phyloP scores from a whole-genome alignment of 2,113 vertebrate species.

The Dromaius novaehollandiae region DNA sequence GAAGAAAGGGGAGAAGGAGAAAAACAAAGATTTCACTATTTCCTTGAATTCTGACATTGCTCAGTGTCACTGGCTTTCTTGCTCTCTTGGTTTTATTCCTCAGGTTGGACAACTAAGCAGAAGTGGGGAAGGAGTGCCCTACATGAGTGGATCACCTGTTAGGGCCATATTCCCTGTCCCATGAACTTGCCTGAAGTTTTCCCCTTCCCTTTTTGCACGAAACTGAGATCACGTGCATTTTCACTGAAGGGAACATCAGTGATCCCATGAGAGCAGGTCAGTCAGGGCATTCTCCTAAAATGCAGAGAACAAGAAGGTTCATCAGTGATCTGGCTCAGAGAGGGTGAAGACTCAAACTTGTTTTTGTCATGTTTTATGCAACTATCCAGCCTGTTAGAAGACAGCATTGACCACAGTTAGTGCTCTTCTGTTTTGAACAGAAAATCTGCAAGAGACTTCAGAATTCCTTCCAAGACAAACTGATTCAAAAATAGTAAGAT shows the following conservation, averaged over 20 bases:
- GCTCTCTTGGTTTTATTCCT: neutral
- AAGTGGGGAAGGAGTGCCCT: neutral
- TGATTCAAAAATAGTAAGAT: neutral
- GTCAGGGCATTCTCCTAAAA: neutral
- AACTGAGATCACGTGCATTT: neutral
- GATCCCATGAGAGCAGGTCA: neutral
- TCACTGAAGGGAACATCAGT: neutral
- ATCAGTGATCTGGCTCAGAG: accelerated
- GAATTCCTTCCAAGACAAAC: neutral
- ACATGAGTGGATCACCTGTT: neutral
- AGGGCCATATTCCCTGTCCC: neutral
- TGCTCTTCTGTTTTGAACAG: neutral
- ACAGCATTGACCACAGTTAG: neutral
- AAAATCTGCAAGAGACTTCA: neutral
- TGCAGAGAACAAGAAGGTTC: neutral
- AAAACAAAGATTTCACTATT: neutral
- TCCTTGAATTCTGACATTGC: neutral
- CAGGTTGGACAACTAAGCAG: neutral
- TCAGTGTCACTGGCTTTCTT: neutral
- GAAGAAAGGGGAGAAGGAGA: neutral
- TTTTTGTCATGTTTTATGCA: neutral
- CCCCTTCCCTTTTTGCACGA: neutral
- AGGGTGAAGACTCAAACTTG: neutral
- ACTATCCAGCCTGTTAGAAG: neutral
- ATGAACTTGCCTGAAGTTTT: neutral